Evolutionary conservation across 2,888 invertebrate genomes (phyloP), one percentile per base, ranked within the genome.

Genomic region (Heterodera filipjevi): DNA sequence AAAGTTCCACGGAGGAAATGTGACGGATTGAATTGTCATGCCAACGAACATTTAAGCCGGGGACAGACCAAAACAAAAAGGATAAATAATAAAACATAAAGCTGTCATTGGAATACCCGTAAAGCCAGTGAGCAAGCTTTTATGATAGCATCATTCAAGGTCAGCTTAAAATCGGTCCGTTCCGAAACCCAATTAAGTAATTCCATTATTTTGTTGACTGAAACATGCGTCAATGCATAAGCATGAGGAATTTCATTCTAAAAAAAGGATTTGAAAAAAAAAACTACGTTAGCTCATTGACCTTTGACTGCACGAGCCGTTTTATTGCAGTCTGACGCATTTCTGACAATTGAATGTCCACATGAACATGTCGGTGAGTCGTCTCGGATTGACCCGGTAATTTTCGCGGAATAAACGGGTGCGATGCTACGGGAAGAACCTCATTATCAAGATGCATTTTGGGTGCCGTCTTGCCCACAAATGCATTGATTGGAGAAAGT

Each of bases 71-170:
- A 16, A 86, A 85, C 12, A 14, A 1, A 22, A 46, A n/a, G 53
- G n/a, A 39, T 19, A 77, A 10, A 59, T 77, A 33, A 66, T 71
- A 30, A 70, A 64, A 68, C 32, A 76, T 19, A 77, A 77, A n/a
- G n/a, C n/a, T n/a, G n/a, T n/a, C n/a, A n/a, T n/a, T n/a, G n/a
- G n/a, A 76, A 6, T 80, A 91, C 91, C 84, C 91, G 89, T 59
- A 93, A 90, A 1, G 93, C 92, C 30, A 92, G 89, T n/a, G 92
- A 92, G 46, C 91, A 92, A 27, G 92, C 92, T 89, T 93, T 93
- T 32, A 92, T 91, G 53, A 93, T 90, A 83, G 93, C 92, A 88
- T 93, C 93, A 89, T 93, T 93, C 16, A 93, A 89, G 3, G 93
- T 93, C 1, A 93, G 91, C 81, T 91, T 81, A 77, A 27, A 79